Percentiles rank a stretch among this genome's conserved stretches.
These are phyloP conservation scores for Argyrosomus regius DNA, from an alignment of 2,797 vertebrate species.

Conservation along the genomic window DNA sequence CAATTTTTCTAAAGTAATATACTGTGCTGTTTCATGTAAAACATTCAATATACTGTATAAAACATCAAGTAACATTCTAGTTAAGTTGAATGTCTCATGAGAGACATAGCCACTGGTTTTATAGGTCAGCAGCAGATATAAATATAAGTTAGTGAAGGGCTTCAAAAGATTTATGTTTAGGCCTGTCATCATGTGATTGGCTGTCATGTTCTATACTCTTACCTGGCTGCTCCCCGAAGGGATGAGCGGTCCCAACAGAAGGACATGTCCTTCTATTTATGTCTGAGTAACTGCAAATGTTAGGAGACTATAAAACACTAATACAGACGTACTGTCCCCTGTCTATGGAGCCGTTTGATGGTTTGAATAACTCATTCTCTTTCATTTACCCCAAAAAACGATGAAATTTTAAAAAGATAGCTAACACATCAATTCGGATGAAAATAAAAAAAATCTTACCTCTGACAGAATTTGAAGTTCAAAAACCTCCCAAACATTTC, in stretches of 20 bases:
- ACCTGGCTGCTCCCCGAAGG: conserved; percentile 61
- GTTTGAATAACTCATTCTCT: conserved; percentile 30
- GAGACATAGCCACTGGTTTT: conserved; percentile 38
- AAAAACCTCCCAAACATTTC: conserved; percentile 7
- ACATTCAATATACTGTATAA: conserved; percentile 11
- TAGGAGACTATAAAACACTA: conserved; percentile 39
- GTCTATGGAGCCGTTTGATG: conserved; percentile 26
- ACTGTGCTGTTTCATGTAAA: neutral
- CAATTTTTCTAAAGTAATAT: neutral
- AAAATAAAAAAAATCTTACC: neutral
- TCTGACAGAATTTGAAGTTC: conserved; percentile 9
- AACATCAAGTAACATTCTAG: conserved; percentile 4
- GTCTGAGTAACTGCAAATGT: conserved; percentile 41
- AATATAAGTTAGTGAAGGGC: conserved; percentile 54
- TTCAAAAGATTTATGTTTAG: conserved; percentile 51
- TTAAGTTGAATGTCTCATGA: conserved; percentile 18
- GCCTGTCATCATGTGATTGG: conserved; percentile 55
- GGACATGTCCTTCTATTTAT: conserved; percentile 53
- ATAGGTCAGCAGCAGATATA: conserved; percentile 58
- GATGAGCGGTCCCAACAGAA: conserved; percentile 38
- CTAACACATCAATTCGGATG: neutral
- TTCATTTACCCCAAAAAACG: conserved; percentile 24
- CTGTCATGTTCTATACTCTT: conserved; percentile 64
- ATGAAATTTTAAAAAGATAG: conserved; percentile 3
- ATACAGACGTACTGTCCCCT: conserved; percentile 9